A percentile compares a stretch with the other conserved stretches of the same genome.
Conservation (phyloP, 2,797 vertebrate species). For the Epinephelus malabaricus region DNA sequence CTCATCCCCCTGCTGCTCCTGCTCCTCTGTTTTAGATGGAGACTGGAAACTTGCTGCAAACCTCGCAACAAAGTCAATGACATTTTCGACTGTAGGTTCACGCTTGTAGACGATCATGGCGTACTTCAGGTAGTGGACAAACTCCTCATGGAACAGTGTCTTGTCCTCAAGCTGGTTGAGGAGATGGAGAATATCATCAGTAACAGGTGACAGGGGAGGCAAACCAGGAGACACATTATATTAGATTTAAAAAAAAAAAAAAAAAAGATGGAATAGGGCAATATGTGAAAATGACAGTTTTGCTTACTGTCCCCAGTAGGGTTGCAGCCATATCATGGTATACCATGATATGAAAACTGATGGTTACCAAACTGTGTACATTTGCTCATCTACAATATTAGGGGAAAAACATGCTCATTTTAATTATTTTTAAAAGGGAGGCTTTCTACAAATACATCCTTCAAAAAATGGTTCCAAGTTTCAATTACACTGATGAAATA, state of each 20-base stretch:
- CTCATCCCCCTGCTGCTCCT: conserved; percentile 68
- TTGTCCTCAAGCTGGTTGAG: conserved; percentile 89
- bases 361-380: too few species aligned
- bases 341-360: too few species aligned
- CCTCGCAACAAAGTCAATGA: conserved; percentile 92
- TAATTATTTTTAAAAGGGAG: too few species aligned
- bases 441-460: too few species aligned
- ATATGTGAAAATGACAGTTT: neutral
- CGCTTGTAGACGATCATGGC: conserved; percentile 94
- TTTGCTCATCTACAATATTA: too few species aligned
- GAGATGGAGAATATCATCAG: conserved; percentile 25
- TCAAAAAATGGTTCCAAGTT: too few species aligned
- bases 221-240: conserved; percentile 6
- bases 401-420: too few species aligned
- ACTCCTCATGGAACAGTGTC: conserved; percentile 91
- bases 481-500: too few species aligned
- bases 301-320: neutral
- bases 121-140: conserved; percentile 91
- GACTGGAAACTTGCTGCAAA: conserved; percentile 92
- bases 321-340: too few species aligned
- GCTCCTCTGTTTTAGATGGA: conserved; percentile 64
- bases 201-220: neutral
- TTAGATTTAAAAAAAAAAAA: neutral
- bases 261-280: too few species aligned
- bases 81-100: conserved; percentile 91